Percentiles rank a stretch among this genome's conserved stretches.
These are phyloP conservation scores for Pedionomus torquatus DNA, from an alignment of 2,113 vertebrate genomes.

Conservation along the genomic window DNA sequence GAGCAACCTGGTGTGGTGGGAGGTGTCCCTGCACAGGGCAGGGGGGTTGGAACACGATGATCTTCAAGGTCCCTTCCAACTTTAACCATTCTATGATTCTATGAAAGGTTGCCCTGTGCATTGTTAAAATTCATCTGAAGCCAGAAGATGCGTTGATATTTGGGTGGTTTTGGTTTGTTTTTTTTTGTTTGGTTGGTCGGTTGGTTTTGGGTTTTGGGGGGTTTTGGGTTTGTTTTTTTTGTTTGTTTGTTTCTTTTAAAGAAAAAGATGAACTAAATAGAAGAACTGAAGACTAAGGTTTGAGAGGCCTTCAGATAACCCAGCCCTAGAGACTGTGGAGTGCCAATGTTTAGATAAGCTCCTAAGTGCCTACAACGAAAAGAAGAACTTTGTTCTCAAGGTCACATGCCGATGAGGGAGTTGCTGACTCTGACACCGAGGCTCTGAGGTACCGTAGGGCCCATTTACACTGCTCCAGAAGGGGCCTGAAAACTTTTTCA, in stretches of 20 bases:
- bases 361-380: not conserved
- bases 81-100: not conserved
- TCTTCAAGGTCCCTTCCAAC: too few species aligned
- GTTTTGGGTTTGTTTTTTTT: too few species aligned
- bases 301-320: not conserved
- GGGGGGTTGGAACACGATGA: too few species aligned
- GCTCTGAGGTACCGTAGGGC: not conserved
- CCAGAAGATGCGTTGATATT: not conserved
- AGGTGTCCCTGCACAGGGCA: too few species aligned
- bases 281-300: not conserved
- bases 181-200: too few species aligned
- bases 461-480: not conserved
- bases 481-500: not conserved
- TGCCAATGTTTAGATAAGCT: not conserved
- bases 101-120: not conserved
- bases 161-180: not conserved
- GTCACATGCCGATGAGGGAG: not conserved
- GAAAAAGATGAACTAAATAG: not conserved
- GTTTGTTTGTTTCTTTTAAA: not conserved
- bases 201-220: too few species aligned
- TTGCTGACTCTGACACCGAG: not conserved
- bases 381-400: conserved; percentile 16
- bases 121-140: not conserved
- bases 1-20: too few species aligned
- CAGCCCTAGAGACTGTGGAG: not conserved